Evolutionary conservation across 2,888 invertebrate species (phyloP), one percentile per base, ranked within the genome.

Genomic region (Melangyna quadrimaculata): DNA sequence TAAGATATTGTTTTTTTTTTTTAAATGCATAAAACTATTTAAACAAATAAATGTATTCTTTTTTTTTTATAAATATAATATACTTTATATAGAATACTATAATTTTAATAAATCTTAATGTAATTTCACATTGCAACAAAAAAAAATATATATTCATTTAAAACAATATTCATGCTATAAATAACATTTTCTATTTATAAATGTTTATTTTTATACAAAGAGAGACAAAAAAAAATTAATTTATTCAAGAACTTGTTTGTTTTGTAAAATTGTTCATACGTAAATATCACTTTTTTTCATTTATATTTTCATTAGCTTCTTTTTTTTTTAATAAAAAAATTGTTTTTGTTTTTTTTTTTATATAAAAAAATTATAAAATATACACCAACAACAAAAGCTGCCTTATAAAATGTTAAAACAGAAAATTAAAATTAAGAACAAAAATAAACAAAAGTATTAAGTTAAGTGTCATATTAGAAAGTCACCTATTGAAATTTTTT

Each of bases 401-500:
- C 74, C 78, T 61, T 71, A 69, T 61, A 22, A 61, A 61, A 75
- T 78, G 45, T 86, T 77, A 48, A 12, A 72, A 79, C 48, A 75
- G 61, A 69, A 59, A 48, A n/a, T n/a, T n/a, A n/a, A n/a, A n/a
- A n/a, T n/a, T n/a, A 35, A 61, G 32, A 87, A 74, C 37, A 57
- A 67, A 77, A 78, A 61, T 57, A 75, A 87, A 75, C 72, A 89
- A 89, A 90, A 90, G 90, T 91, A 91, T 90, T 90, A 91, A 90
- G 89, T 91, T 90, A 90, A 91, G 91, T 91, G 91, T 91, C 91
- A 91, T 91, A 91, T 90, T 90, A 87, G 87, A 82, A 61, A 81
- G 72, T 80, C 71, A 75, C 59, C 69, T 71, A 74, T 67, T 32
- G 63, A 71, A 61, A 53, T 27, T 75, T 69, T 61, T 19, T 14